Base-by-base conservation (phyloP, 2,113 vertebrate genomes). In the Heteronetta atricapilla region DNA sequence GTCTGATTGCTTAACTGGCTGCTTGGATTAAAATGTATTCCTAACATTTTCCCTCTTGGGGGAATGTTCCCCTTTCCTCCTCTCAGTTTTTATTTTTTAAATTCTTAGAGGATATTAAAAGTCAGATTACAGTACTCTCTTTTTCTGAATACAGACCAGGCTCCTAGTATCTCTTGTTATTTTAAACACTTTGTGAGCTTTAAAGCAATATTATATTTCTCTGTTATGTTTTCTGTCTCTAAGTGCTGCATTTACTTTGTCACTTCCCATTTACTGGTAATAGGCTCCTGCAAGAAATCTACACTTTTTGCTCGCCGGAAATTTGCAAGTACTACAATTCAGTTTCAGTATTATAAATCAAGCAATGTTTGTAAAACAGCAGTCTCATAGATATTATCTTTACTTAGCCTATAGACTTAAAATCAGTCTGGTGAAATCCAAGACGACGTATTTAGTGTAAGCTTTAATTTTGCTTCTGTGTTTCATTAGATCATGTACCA, bases 251-350 rank as follows among this genome's bases (percentile, higher is more conserved):
- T 74, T 97, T 79, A 91, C 79, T 95, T 93, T 68, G 67, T 96
- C 83, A 88, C 59, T 94, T 96, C 73, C 67, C 82, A 95, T 92
- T 90, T 81, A 86, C 74, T 5, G 40, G 15, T 94, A 96, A 94
- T 90, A 91, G 93, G 72, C 46, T 48, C 46, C 46, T 48, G 46
- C 46, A 48, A 48, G 46, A 48, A 48, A 48, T 48, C 46, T 48
- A 48, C 46, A 48, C 21, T 22, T 48, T 48, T 48, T 48, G 46
- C 46, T 48, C 21, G 46, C 20, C 46, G 20, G 23, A 93, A 42
- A 76, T 62, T 23, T 79, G 34, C 52, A 96, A 60, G 8, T 64
- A 73, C 58, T 68, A 56, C 29, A 85, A 72, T 52, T 88, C 70
- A 88, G 29, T 34, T 69, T 80, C 70, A 44, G 18, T 14, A 58